A percentile compares a stretch with the other conserved stretches of the same genome.
Conservation (phyloP, 2,888 invertebrate species). For the Melieria picta region DNA sequence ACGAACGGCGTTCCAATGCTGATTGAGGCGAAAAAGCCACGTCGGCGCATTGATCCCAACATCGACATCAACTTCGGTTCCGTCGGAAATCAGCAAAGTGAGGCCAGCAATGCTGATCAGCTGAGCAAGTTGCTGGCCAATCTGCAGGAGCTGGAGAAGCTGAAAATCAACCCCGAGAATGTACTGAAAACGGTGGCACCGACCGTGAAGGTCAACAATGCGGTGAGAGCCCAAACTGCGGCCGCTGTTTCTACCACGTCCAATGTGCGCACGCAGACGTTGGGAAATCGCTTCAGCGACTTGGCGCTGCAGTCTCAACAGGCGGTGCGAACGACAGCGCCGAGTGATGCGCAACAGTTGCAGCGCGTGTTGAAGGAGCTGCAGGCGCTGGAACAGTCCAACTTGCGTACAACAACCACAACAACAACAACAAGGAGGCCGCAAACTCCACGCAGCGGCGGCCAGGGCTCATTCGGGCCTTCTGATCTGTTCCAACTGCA, state of each 20-base stretch:
- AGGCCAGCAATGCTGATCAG: constrained; percentile 53
- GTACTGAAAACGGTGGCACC: constrained; percentile 47
- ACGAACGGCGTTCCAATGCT: constrained; percentile 56
- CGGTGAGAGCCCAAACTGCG: constrained; percentile 18
- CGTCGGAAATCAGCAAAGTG: constrained; percentile 51
- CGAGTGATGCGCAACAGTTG: constrained; percentile 49
- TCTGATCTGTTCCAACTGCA: constrained; percentile 68
- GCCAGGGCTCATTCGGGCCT: constrained; percentile 30
- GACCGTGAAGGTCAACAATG: not conserved
- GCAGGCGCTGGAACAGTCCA: constrained; percentile 51
- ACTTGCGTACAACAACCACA: constrained; percentile 37
- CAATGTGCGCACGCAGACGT: constrained; percentile 24
- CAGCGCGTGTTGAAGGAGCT: constrained; percentile 52
- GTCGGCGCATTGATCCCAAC: constrained; percentile 59
- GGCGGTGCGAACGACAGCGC: constrained; percentile 10
- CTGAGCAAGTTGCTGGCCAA: constrained; percentile 67
- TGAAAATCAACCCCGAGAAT: constrained; percentile 56
- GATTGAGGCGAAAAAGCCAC: constrained; percentile 58
- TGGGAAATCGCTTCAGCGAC: constrained; percentile 51
- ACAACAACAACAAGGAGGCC: constrained; percentile 13
- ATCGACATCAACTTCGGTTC: constrained; percentile 56
- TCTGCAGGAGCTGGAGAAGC: constrained; percentile 62
- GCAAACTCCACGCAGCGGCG: not conserved
- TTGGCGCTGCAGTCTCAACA: constrained; percentile 14
- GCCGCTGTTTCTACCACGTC: not conserved